Evolutionary conservation across 2,888 invertebrate genomes (phyloP).

Genomic region (Parnassius orleans): DNA sequence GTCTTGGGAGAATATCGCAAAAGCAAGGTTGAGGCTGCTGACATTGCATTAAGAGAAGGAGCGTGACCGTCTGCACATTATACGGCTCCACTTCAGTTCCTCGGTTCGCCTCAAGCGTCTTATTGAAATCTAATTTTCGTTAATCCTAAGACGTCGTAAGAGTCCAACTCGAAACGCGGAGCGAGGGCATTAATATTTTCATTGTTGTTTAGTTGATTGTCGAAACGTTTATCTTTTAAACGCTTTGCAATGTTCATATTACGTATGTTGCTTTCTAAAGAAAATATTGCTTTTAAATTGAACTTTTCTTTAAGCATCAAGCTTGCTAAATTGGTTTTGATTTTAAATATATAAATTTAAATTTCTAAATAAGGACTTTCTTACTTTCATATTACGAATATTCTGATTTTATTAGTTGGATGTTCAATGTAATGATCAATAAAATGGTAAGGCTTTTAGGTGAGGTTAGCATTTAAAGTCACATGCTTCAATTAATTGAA

Average conservation of each 20-base stretch:
- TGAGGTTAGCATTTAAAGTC: too few species aligned
- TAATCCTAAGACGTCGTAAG: slow-evolving; percentile 71
- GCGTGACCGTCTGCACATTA: slow-evolving; percentile 69
- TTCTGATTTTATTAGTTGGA: too few species aligned
- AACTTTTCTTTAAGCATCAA: too few species aligned
- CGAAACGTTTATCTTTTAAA: slow-evolving; percentile 21
- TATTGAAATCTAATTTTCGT: slow-evolving; percentile 80
- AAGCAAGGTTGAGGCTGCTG: slow-evolving; percentile 43
- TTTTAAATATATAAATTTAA: too few species aligned
- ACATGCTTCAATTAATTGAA: too few species aligned
- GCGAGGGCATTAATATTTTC: slow-evolving; percentile 55
- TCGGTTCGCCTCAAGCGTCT: slow-evolving; percentile 69
- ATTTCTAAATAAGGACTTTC: too few species aligned
- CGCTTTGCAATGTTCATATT: slow-evolving; percentile 7
- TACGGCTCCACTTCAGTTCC: slow-evolving; percentile 65
- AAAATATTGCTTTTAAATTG: slow-evolving; percentile 1
- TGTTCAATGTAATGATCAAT: too few species aligned
- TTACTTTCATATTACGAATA: too few species aligned
- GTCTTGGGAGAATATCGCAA: slow-evolving; percentile 8
- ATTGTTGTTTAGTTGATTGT: slow-evolving; percentile 53
- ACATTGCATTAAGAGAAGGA: slow-evolving; percentile 66
- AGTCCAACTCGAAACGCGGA: slow-evolving; percentile 49
- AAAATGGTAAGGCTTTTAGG: too few species aligned
- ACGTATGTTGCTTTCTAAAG: slow-evolving; percentile 1
- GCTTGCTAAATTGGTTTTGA: too few species aligned